Percentiles rank a stretch among this genome's conserved stretches.
phyloP scores from a whole-genome alignment of 2,113 vertebrate species.

The Paratilapia polleni region DNA sequence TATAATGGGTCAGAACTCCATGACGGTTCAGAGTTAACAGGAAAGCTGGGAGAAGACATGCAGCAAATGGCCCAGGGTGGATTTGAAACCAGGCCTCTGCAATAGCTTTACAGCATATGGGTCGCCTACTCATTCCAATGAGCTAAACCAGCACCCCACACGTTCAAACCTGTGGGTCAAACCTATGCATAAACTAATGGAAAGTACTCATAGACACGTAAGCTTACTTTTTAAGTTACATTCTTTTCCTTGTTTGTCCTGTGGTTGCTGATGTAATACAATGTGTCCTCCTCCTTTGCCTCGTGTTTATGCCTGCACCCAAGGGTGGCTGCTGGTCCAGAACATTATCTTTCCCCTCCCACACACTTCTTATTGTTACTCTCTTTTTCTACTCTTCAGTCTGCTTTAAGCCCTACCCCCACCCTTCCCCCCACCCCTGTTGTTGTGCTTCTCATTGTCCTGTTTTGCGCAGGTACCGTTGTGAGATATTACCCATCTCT shows the following conservation, averaged over 20 bases:
- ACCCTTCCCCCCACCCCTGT: not conserved
- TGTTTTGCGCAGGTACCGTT: not conserved
- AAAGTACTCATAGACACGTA: not conserved
- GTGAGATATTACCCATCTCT: slow-evolving; percentile 31
- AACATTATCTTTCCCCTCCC: not conserved
- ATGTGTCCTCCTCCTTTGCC: not conserved
- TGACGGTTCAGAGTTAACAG: not conserved
- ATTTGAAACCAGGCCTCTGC: not conserved
- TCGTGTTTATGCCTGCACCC: not conserved
- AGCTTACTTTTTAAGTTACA: not conserved
- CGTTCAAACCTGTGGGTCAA: not conserved
- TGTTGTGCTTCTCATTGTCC: slow-evolving; percentile 27
- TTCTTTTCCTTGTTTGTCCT: not conserved
- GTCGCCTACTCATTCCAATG: not conserved
- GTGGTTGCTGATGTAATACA: not conserved
- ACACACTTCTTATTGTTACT: not conserved
- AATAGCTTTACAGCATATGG: not conserved
- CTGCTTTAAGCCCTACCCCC: not conserved
- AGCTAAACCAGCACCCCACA: not conserved
- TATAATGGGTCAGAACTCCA: not conserved
- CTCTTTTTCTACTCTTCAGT: not conserved
- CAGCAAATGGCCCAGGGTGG: not conserved
- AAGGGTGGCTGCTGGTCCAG: not conserved
- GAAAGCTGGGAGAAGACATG: not conserved
- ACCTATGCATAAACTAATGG: not conserved